Evolutionary conservation across 2,797 vertebrate species (phyloP).

Genomic region (Acanthopagrus latus): DNA sequence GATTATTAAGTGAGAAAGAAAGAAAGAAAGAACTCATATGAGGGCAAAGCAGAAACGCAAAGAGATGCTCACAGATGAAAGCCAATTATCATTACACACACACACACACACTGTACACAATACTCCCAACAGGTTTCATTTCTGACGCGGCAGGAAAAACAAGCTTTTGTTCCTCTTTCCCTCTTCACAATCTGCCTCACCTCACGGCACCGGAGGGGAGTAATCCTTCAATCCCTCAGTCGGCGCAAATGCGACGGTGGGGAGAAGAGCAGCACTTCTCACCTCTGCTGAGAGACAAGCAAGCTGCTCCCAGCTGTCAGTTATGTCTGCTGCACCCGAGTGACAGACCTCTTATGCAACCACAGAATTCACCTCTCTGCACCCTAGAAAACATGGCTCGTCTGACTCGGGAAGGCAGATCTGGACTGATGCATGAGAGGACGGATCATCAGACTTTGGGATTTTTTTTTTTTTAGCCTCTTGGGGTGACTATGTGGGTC

Average conservation of each 20-base stretch:
- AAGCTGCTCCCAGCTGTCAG: constrained; percentile 46
- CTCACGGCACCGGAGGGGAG: constrained; percentile 5
- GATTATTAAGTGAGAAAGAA: background rate
- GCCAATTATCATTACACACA: constrained; percentile 13
- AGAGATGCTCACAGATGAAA: constrained; percentile 13
- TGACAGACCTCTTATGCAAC: constrained; percentile 45
- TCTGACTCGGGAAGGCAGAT: constrained; percentile 13
- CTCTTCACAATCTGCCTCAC: constrained; percentile 11
- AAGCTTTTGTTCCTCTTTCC: constrained; percentile 1
- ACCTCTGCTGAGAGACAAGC: constrained; percentile 31
- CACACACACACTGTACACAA: background rate
- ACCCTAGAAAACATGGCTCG: background rate
- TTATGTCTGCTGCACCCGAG: constrained; percentile 19
- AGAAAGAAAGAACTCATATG: background rate
- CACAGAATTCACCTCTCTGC: constrained; percentile 18
- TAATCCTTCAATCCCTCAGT: constrained; percentile 34
- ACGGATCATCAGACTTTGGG: background rate
- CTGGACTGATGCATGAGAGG: background rate
- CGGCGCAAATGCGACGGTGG: constrained; percentile 24
- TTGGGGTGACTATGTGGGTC: background rate
- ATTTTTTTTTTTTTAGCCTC: constrained; percentile 5
- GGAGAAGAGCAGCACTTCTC: constrained; percentile 48
- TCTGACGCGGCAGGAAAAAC: constrained; percentile 23
- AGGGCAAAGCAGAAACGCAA: background rate
- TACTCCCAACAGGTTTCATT: constrained; percentile 6